Conservation (phyloP, 2,113 vertebrate species). For the Meles meles region DNA sequence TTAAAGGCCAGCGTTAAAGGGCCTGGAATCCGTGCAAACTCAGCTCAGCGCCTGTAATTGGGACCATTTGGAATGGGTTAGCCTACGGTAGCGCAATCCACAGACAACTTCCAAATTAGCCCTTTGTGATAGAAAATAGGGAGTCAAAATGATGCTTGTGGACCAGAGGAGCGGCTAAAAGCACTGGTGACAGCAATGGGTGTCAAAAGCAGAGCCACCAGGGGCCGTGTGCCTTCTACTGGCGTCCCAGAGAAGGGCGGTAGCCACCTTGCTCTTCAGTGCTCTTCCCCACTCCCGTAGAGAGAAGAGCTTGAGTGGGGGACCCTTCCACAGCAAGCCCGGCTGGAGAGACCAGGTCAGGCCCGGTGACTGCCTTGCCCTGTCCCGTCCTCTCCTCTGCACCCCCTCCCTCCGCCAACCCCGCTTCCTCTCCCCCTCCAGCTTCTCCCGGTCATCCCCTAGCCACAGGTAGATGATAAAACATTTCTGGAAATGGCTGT, state of each 20-base stretch:
- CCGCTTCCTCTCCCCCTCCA: not conserved
- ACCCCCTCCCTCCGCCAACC: too few relatives aligned
- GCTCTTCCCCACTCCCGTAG: not conserved
- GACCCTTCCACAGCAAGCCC: not conserved
- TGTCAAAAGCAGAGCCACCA: not conserved
- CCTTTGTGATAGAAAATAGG: constrained; percentile 40
- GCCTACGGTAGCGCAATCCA: not conserved
- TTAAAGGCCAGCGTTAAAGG: not conserved
- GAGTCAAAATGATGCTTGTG: not conserved
- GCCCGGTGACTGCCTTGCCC: not conserved
- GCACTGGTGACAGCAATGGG: not conserved
- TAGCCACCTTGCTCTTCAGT: not conserved
- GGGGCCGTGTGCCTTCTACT: not conserved
- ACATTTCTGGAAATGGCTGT: not conserved
- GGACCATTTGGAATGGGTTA: constrained; percentile 31
- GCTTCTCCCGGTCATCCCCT: not conserved
- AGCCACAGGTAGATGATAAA: not conserved
- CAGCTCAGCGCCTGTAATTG: not conserved
- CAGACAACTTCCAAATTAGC: constrained; percentile 41
- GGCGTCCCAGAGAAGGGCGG: not conserved
- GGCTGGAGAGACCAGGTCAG: not conserved
- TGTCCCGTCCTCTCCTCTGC: fast-evolving
- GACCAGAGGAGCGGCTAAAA: not conserved
- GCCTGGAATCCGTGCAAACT: not conserved
- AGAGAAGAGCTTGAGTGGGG: not conserved